phyloP scores from a whole-genome alignment of 2,888 invertebrate species.

The Opisthograptis luteolata region DNA sequence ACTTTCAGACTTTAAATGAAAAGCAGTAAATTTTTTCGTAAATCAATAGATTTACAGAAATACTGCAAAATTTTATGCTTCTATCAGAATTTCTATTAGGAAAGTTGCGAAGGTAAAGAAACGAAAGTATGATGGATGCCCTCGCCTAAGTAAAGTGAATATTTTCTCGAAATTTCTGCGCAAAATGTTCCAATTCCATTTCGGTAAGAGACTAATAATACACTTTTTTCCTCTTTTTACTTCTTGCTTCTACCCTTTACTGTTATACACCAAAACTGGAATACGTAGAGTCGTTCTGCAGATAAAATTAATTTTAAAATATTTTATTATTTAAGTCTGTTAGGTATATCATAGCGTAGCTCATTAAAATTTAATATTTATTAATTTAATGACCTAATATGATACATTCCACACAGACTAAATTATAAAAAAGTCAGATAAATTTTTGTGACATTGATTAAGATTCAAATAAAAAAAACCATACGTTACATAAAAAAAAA shows the following conservation, averaged over 20 bases:
- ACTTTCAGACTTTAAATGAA: too few relatives aligned
- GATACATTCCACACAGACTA: too few relatives aligned
- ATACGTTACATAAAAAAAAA: too few relatives aligned
- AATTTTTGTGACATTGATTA: too few relatives aligned
- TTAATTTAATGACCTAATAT: too few relatives aligned
- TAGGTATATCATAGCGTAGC: too few relatives aligned
- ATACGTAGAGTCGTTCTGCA: slow-evolving; percentile 52
- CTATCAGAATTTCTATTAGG: slow-evolving; percentile 71
- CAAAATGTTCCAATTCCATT: slow-evolving; percentile 84
- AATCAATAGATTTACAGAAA: slow-evolving; percentile 14
- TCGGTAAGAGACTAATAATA: slow-evolving; percentile 84
- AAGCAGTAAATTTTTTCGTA: too few relatives aligned
- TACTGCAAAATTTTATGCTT: slow-evolving; percentile 47
- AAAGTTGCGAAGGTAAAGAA: slow-evolving; percentile 64
- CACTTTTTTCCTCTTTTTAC: slow-evolving; percentile 83
- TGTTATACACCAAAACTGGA: slow-evolving; percentile 72
- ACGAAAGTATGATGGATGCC: slow-evolving; percentile 78
- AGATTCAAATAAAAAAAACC: too few relatives aligned
- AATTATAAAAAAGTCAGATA: too few relatives aligned
- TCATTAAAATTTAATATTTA: too few relatives aligned
- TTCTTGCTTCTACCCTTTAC: slow-evolving; percentile 83
- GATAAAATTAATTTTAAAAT: neutral
- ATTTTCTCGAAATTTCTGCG: slow-evolving; percentile 80
- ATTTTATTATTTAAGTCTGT: too few relatives aligned
- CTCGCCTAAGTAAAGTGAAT: slow-evolving; percentile 79